Evolutionary conservation across 2,888 invertebrate genomes (phyloP), one percentile per base, ranked within the genome.

Genomic region (Anoplius nigerrimus): DNA sequence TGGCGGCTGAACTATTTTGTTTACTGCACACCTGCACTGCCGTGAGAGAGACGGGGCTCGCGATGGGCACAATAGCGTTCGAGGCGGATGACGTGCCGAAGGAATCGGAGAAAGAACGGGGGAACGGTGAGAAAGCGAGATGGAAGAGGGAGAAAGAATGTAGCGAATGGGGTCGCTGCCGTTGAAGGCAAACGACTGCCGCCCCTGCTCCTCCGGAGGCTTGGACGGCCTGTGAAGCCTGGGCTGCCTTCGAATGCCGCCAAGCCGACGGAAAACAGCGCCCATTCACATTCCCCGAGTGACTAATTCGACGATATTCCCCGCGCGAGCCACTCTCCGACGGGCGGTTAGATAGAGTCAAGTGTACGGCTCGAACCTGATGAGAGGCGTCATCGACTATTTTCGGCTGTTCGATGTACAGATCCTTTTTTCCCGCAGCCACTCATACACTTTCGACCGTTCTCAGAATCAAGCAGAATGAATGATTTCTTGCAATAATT

Each of bases 141-240:
- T 48, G 16, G n/a, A 65, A 62, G 72, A 74, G 72, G 59, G 75
- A 73, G 72, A 79, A 82, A 78, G 86, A 85, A 86, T 87, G 87
- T 81, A 79, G 84, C 84, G 80, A 86, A 87, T 85, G 86, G 84
- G 87, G 87, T 85, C 87, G 87, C 86, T 84, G 84, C 80, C 85
- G 86, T 82, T 84, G 87, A 87, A 87, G 87, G 87, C 80, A 78
- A 87, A 86, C 87, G 79, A 82, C 85, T 87, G 83, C 57, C 61
- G 61, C 69, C 62, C 43, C 61, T 62, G 66, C 71, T 68, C 51
- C 74, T 65, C 66, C 55, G 68, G 72, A 46, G 53, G 62, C 27
- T 11, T 43, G n/a, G 6, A 46, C 55, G 60, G 56, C 58, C 60
- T 55, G 62, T 65, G 65, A 43, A 42, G 48, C 16, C 34, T 6